phyloP scores from a whole-genome alignment of 2,888 invertebrate genomes.

The Eudasyphora cyanicolor region DNA sequence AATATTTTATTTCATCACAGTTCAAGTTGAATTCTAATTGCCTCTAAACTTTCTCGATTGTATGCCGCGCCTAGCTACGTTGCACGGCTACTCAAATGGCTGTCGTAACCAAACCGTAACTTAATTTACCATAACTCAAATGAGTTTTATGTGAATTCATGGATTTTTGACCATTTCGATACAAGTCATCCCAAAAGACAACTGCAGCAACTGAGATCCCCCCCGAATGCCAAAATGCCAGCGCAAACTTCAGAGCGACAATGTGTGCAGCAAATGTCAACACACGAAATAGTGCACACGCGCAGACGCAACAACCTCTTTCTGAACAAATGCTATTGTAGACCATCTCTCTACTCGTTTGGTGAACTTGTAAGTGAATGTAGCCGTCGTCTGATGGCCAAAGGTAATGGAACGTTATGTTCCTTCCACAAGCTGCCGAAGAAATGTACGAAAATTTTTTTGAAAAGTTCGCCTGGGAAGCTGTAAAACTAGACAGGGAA shows the following conservation, averaged over 20 bases:
- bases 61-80: neutral
- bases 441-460: neutral
- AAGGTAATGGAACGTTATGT: slow-evolving; percentile 14
- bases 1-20: slow-evolving; percentile 45
- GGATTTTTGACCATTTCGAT: slow-evolving; percentile 32
- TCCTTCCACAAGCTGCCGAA: slow-evolving; percentile 15
- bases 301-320: slow-evolving; percentile 69
- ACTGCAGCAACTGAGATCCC: neutral
- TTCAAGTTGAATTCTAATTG: slow-evolving; percentile 51
- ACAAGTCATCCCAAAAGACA: neutral
- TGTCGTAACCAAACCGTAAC: slow-evolving; percentile 36
- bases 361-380: neutral
- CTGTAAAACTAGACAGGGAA: neutral
- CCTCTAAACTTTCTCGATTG: slow-evolving; percentile 57
- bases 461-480: neutral
- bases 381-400: neutral
- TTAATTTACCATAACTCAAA: slow-evolving; percentile 58
- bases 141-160: slow-evolving; percentile 16
- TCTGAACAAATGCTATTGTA: slow-evolving; percentile 18
- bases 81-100: neutral
- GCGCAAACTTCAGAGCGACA: neutral
- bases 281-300: slow-evolving; percentile 71
- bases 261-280: slow-evolving; percentile 71
- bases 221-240: neutral
- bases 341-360: neutral